Evolutionary conservation across 2,113 vertebrate genomes (phyloP).

Genomic region (Nannospalax galili): DNA sequence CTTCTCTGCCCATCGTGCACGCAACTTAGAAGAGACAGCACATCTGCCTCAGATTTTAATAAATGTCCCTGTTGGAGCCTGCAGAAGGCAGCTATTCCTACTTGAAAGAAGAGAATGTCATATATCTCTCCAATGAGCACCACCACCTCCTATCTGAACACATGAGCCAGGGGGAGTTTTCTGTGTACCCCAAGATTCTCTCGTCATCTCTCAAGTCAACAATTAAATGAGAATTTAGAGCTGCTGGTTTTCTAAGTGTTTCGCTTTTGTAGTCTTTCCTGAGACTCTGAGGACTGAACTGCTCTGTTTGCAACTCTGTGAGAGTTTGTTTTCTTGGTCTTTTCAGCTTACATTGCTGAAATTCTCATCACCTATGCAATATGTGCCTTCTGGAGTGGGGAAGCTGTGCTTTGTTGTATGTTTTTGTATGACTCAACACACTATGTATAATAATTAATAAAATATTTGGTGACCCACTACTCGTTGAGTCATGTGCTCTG

Average conservation of each 20-base stretch:
- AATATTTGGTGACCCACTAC: background rate
- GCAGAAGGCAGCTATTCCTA: background rate
- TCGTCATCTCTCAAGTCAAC: slow-evolving; percentile 25
- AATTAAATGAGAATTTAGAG: slow-evolving; percentile 33
- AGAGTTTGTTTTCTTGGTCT: background rate
- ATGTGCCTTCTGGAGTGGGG: background rate
- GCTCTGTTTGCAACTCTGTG: background rate
- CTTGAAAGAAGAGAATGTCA: slow-evolving; percentile 6
- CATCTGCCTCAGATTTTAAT: background rate
- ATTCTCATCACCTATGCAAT: background rate
- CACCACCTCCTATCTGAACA: background rate
- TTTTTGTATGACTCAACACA: background rate
- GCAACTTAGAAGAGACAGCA: background rate
- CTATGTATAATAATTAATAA: background rate
- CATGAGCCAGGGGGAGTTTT: background rate
- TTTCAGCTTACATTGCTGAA: background rate
- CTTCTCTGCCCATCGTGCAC: background rate
- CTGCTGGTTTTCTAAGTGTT: background rate
- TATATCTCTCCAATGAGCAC: background rate
- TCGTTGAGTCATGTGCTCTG: background rate
- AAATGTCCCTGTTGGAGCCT: background rate
- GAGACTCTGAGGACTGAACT: background rate
- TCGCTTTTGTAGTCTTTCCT: background rate
- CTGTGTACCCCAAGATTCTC: background rate
- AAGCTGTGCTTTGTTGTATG: background rate